Evolutionary conservation across 1,140 invertebrate species (phyloP), one percentile per base, ranked within the genome.

Genomic region (Microplitis demolitor): DNA sequence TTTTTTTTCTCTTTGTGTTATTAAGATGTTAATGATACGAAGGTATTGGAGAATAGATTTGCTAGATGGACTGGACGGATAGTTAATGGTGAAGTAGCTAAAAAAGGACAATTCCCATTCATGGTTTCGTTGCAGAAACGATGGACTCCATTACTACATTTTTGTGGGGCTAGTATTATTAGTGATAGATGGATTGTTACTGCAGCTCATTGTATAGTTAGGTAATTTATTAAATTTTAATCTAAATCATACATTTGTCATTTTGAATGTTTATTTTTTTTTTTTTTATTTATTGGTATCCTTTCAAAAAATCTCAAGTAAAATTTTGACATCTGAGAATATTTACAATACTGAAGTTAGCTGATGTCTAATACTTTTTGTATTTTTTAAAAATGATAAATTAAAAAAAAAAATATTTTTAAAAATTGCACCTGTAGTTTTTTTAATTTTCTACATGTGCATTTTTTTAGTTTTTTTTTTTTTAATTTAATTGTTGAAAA

Each of bases 91-190:
- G 78, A 78, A 0, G 79, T 77, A 69, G 84, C 83, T 0, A 2
- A 1, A n/a, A 5, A 66, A 0, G 75, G 58, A 24, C 81, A 85
- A 68, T 85, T 85, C 63, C 81, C 84, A 14, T 74, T 84, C 72
- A 80, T 84, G 63, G 83, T 82, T 31, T 68, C 66, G 8, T 13
- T 68, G 31, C 53, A 54, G 16, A 35, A 37, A 34, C 11, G 31
- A 58, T 67, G 14, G 35, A 16, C 14, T 54, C 2, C 16, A 50
- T 4, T 16, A 1, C 6, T 0, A 4, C 82, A 84, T 61, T 86
- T 86, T 61, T 86, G 84, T 58, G 84, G 84, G 0, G 84, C 80
- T 0, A 80, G 61, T 16, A 33, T 86, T 6, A 81, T 85, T 37
- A 34, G 71, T 6, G 11, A 63, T 4, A 34, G 54, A 4, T 45